A percentile compares a stretch with the other conserved stretches of the same genome.
phyloP scores from a whole-genome alignment of 2,888 invertebrate species.

The Electrophaes corylata region DNA sequence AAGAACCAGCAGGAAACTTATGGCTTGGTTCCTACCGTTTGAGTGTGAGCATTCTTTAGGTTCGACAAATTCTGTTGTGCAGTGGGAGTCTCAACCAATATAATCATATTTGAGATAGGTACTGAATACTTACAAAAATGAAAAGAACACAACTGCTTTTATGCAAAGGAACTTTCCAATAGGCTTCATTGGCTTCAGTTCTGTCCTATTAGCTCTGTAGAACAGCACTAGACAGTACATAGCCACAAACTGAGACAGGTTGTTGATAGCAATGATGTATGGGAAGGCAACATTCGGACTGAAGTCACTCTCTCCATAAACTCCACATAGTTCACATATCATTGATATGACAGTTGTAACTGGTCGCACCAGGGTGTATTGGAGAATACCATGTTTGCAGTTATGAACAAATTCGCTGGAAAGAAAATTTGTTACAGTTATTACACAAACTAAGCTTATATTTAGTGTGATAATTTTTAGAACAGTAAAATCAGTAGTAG shows the following conservation, averaged over 20 bases:
- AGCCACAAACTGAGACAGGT: conserved; percentile 96
- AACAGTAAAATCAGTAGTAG: too few species aligned
- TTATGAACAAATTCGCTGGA: conserved; percentile 94
- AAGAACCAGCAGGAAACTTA: too few species aligned
- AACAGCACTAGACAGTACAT: conserved; percentile 98
- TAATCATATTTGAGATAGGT: too few species aligned
- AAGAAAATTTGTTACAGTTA: not conserved
- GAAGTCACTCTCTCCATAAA: conserved; percentile 97
- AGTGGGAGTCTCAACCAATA: too few species aligned
- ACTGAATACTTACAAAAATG: conserved; percentile 94
- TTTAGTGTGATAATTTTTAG: too few species aligned
- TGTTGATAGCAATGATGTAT: conserved; percentile 94
- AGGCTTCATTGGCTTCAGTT: conserved; percentile 96
- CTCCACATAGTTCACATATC: conserved; percentile 92
- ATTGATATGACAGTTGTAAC: conserved; percentile 95
- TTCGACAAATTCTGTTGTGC: too few species aligned
- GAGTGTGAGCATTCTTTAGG: too few species aligned
- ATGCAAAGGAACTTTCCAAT: conserved; percentile 98
- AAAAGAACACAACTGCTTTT: conserved; percentile 98
- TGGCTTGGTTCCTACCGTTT: too few species aligned
- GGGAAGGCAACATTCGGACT: conserved; percentile 93
- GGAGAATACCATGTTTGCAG: conserved; percentile 98
- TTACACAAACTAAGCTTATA: not conserved
- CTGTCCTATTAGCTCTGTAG: conserved; percentile 94
- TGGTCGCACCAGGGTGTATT: conserved; percentile 96